Evolutionary conservation across 2,113 vertebrate genomes (phyloP).

Genomic region (Ptilonorhynchus violaceus): DNA sequence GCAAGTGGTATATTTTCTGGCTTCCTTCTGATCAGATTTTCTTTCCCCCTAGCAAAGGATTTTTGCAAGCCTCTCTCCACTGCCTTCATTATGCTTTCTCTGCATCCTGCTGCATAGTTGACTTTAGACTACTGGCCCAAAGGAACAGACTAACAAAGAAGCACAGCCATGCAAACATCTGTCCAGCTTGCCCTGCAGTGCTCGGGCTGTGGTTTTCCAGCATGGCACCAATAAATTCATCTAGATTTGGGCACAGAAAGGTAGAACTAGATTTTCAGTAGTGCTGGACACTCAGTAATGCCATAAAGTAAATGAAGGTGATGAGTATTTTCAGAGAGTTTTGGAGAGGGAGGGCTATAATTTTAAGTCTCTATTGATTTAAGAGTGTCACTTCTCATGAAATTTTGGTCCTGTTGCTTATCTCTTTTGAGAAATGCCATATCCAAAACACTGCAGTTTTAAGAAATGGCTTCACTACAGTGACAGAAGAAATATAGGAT

Average conservation of each 20-base stretch:
- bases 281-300: not conserved
- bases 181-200: not conserved
- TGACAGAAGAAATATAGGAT: not conserved
- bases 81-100: not conserved
- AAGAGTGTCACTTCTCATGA: not conserved
- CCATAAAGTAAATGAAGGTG: not conserved
- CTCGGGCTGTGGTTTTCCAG: not conserved
- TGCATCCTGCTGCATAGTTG: not conserved
- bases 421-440: not conserved
- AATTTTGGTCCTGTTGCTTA: not conserved
- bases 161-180: not conserved
- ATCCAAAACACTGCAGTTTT: not conserved
- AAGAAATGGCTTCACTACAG: not conserved
- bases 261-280: not conserved
- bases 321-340: not conserved
- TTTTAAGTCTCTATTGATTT: not conserved
- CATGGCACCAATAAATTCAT: not conserved
- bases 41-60: not conserved
- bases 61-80: not conserved
- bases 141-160: not conserved
- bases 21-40: not conserved
- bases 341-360: not conserved
- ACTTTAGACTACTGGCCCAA: not conserved
- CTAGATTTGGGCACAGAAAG: not conserved
- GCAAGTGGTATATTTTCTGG: not conserved